Evolutionary conservation across 1,140 invertebrate species (phyloP).

Genomic region (Globodera rostochiensis): DNA sequence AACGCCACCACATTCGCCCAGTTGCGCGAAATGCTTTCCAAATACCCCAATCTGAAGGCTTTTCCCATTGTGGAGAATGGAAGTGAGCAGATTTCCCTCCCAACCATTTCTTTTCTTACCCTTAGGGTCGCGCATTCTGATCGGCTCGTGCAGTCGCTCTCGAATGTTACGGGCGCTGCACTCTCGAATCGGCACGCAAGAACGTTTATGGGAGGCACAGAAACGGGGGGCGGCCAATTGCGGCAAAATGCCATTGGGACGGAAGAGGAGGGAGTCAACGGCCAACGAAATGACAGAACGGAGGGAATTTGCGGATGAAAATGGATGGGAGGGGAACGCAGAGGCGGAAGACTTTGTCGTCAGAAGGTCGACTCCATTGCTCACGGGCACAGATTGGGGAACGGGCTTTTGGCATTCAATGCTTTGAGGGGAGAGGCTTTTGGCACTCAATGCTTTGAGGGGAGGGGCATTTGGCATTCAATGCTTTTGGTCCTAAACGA

Average conservation of each 20-base stretch:
- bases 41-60: constrained; percentile 45
- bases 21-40: constrained; percentile 46
- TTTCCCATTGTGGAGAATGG: constrained; percentile 60
- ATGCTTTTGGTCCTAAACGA: too few relatives aligned
- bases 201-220: constrained; percentile 47
- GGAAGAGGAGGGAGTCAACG: background rate
- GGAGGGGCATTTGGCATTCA: too few relatives aligned
- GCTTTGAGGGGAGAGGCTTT: too few relatives aligned
- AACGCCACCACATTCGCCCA: constrained; percentile 55
- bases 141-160: constrained; percentile 55
- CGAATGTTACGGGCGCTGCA: constrained; percentile 46
- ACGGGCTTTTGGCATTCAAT: too few relatives aligned
- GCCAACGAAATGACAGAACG: background rate
- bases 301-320: constrained; percentile 3
- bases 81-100: background rate
- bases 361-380: too few relatives aligned
- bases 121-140: constrained; percentile 42
- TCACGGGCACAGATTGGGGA: too few relatives aligned
- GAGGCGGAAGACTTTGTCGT: background rate
- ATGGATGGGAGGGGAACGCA: background rate
- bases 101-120: background rate
- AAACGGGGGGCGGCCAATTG: background rate
- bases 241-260: background rate
- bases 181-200: constrained; percentile 40
- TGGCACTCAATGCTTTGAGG: too few relatives aligned